Evolutionary conservation across 2,888 invertebrate species (phyloP).

Genomic region (Drymonia ruficornis): DNA sequence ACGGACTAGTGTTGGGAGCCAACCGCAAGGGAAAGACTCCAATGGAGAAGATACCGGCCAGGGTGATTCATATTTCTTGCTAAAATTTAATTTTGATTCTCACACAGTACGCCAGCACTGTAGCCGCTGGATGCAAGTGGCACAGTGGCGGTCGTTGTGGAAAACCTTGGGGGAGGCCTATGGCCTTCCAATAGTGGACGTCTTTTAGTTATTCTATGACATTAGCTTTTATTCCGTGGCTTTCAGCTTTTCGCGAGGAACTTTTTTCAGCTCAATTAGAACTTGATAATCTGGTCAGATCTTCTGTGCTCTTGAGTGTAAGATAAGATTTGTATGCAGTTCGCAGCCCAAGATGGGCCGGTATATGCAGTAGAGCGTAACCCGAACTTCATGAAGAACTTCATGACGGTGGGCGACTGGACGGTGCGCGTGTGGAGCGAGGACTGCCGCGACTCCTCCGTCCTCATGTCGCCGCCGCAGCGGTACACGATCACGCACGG

Average conservation of each 20-base stretch:
- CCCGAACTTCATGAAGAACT: conserved; percentile 96
- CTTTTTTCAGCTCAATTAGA: too few species aligned
- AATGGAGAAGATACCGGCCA: conserved; percentile 86
- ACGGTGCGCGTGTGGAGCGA: conserved; percentile 97
- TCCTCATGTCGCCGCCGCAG: conserved; percentile 93
- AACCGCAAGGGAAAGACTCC: conserved; percentile 89
- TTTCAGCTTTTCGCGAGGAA: too few species aligned
- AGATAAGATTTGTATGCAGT: conserved; percentile 51
- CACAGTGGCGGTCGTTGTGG: too few species aligned
- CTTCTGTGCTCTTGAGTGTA: too few species aligned
- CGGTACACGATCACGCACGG: conserved; percentile 89
- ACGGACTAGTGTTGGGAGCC: conserved; percentile 86
- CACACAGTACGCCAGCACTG: too few species aligned
- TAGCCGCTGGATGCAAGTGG: too few species aligned
- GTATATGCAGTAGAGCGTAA: conserved; percentile 94
- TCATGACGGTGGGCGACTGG: conserved; percentile 97
- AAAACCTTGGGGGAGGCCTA: too few species aligned
- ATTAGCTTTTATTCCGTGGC: too few species aligned
- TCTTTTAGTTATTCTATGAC: too few species aligned
- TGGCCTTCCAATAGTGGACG: too few species aligned
- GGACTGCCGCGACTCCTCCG: conserved; percentile 95
- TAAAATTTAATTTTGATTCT: neutral
- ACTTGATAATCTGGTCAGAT: too few species aligned
- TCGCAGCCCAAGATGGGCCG: conserved; percentile 91
- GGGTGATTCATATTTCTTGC: conserved; percentile 60